Conservation (phyloP, 2,113 vertebrate species). For the Xenus cinereus region DNA sequence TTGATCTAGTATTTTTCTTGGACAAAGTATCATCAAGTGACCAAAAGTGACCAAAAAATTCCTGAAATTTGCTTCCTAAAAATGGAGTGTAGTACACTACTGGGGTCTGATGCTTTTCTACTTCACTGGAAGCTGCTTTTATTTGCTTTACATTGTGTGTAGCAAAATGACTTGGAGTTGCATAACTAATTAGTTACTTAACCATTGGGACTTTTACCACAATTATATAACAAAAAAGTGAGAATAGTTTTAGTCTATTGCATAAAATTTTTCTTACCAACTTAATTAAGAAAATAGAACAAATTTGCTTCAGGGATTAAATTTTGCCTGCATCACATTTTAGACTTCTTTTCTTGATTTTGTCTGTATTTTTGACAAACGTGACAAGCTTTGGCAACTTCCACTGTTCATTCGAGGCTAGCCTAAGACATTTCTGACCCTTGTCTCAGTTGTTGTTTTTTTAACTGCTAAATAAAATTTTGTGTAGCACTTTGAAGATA, state of each 20-base stretch:
- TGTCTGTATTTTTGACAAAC: neutral
- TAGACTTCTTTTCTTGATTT: neutral
- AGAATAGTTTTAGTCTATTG: neutral
- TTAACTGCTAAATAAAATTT: neutral
- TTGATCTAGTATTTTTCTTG: neutral
- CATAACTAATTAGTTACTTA: neutral
- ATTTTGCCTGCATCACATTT: neutral
- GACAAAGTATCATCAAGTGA: neutral
- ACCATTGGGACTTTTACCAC: neutral
- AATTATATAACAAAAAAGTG: neutral
- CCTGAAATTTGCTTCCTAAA: neutral
- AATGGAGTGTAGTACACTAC: accelerated
- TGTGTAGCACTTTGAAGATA: neutral
- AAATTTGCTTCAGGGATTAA: neutral
- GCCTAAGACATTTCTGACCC: neutral
- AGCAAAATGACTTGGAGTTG: neutral
- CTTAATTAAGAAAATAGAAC: neutral
- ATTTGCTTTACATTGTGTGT: neutral
- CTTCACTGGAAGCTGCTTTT: neutral
- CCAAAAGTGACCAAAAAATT: neutral
- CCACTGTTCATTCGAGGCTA: neutral
- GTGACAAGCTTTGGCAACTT: neutral
- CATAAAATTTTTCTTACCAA: neutral
- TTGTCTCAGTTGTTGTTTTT: neutral
- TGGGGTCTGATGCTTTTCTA: neutral